Percentiles rank a stretch among this genome's conserved stretches.
These are phyloP conservation scores for Crotalus adamanteus DNA, from an alignment of 2,797 vertebrate genomes.

Conservation along the genomic window DNA sequence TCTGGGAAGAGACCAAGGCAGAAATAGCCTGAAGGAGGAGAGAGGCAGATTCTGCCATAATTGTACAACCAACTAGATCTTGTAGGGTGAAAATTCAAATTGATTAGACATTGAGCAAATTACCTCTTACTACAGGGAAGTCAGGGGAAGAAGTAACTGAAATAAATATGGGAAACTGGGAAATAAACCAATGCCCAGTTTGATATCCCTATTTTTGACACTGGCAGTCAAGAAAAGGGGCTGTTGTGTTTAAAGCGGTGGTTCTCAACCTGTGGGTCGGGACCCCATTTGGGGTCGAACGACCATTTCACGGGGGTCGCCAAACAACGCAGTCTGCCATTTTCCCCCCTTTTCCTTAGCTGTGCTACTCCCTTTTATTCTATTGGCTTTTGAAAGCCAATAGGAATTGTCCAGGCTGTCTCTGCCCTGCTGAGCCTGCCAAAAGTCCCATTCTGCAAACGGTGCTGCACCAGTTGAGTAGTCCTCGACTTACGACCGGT, in stretches of 20 bases:
- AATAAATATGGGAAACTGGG: neutral
- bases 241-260: neutral
- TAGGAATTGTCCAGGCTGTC: too few species aligned
- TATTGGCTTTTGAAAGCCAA: too few species aligned
- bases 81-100: neutral
- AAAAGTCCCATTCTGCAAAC: too few species aligned
- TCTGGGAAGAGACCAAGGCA: neutral
- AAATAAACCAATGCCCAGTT: neutral
- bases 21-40: neutral
- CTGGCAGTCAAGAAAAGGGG: neutral
- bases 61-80: neutral
- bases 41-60: neutral
- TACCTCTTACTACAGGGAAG: neutral
- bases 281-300: too few species aligned
- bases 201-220: neutral
- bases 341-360: too few species aligned
- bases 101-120: neutral
- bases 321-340: too few species aligned
- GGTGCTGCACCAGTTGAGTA: too few species aligned
- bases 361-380: too few species aligned
- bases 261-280: too few species aligned
- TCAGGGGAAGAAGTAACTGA: neutral
- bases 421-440: too few species aligned
- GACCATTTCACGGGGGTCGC: too few species aligned
- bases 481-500: too few species aligned